phyloP scores from a whole-genome alignment of 2,888 invertebrate species.

The Leucophenga maculata region DNA sequence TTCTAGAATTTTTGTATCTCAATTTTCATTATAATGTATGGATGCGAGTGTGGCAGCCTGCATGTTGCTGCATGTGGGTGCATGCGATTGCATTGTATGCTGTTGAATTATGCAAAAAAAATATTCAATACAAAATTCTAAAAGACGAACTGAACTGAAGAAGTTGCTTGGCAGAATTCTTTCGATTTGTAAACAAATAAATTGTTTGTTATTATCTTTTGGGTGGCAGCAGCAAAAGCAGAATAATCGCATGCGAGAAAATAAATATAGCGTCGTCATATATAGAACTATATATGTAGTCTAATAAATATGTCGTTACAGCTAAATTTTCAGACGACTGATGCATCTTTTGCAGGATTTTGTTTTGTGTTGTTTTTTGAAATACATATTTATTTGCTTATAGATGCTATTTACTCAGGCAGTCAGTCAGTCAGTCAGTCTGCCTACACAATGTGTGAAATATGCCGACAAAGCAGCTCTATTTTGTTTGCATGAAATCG shows the following conservation, averaged over 20 bases:
- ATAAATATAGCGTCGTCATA: not conserved
- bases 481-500: no score
- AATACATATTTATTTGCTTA: no score
- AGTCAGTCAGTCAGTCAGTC: no score
- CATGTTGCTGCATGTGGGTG: conserved; percentile 11
- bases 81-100: not conserved
- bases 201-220: conserved; percentile 62
- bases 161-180: not conserved
- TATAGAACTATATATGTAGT: not conserved
- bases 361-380: no score
- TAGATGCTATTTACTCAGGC: no score
- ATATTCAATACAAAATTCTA: not conserved
- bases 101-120: conserved; percentile 23
- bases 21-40: conserved; percentile 59
- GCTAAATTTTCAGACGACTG: no score
- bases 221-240: conserved; percentile 48
- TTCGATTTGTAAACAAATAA: conserved; percentile 52
- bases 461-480: conserved; percentile 8
- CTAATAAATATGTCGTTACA: conserved; percentile 18
- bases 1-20: conserved; percentile 55
- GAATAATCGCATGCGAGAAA: conserved; percentile 8
- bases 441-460: conserved; percentile 8
- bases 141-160: not conserved
- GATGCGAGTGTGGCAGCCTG: conserved; percentile 20
- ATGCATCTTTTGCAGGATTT: no score